Evolutionary conservation across 2,888 invertebrate genomes (phyloP), one percentile per base, ranked within the genome.

Genomic region (Mythimna loreyi): DNA sequence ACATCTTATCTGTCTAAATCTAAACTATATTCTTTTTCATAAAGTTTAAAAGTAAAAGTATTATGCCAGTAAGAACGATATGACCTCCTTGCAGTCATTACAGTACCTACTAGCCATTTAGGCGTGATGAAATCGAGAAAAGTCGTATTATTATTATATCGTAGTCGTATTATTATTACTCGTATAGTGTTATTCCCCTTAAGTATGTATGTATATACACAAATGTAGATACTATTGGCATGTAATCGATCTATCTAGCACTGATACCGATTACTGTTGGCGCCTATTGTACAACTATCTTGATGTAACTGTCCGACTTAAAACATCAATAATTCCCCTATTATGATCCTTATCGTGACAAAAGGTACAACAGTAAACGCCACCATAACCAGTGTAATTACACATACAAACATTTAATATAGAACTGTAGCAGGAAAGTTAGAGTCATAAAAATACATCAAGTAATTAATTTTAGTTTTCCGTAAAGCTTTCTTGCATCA

Each of bases 251-350:
- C 16, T 47, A 53, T 78, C 16, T 62, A n/a, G 11, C 50, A 3
- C n/a, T 67, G 45, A 76, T 79, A 67, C 23, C 33, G 45, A 59
- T 78, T 33, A 49, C 16, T 21, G 43, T 47, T 8, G 58, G 67
- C 74, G 67, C 62, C 67, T 59, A 75, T 21, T 6, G 49, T 57
- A 30, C 19, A 9, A 36, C 28, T 73, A 73, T 79, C 62, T 79
- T 60, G 50, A 74, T 74, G 16, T 57, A 52, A 49, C 8, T 59
- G 49, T 67, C 45, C 25, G 23, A 67, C 52, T 78, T 72, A 13
- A 57, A 63, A 79, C 62, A 67, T 57, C 40, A 75, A 67, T 75
- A 75, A 62, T 61, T 36, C n/a, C 50, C 25, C 3, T 58, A 53
- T 62, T 67, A 59, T 28, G 61, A 78, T 72, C 13, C 5, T 71